These are phyloP conservation scores for Leucoma salicis DNA, from an alignment of 2,888 invertebrate species.

Conservation along the genomic window DNA sequence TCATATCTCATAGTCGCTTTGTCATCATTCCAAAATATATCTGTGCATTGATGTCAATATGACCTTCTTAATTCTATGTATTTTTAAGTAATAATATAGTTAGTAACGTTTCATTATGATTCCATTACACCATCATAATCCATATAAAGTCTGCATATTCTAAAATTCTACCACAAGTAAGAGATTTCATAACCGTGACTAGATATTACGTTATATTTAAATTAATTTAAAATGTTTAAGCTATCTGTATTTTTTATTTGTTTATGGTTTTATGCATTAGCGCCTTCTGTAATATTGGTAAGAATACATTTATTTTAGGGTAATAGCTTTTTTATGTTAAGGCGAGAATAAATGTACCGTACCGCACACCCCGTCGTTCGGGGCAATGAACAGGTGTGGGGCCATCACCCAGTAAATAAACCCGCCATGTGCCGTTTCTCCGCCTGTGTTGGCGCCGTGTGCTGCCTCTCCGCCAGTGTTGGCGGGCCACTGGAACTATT, in stretches of 20 bases:
- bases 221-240: slow-evolving; percentile 43
- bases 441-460: too few species aligned
- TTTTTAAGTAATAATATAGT: slow-evolving; percentile 22
- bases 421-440: too few species aligned
- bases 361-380: too few species aligned
- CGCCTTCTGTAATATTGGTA: slow-evolving; percentile 41
- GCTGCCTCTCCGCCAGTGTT: too few species aligned
- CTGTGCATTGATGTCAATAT: slow-evolving; percentile 14
- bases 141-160: slow-evolving; percentile 35
- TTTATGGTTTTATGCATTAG: slow-evolving; percentile 37
- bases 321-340: too few species aligned
- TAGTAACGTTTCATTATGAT: slow-evolving; percentile 22
- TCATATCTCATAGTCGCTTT: neutral
- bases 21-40: neutral
- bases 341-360: too few species aligned
- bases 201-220: neutral
- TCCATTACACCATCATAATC: slow-evolving; percentile 4
- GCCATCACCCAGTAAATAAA: too few species aligned
- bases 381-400: too few species aligned
- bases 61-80: slow-evolving; percentile 20
- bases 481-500: too few species aligned
- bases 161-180: slow-evolving; percentile 16
- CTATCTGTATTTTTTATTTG: slow-evolving; percentile 34
- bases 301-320: too few species aligned
- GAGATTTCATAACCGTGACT: slow-evolving; percentile 12